These are phyloP conservation scores for Ophion obscuratus DNA, from an alignment of 2,888 invertebrate species.

Conservation along the genomic window DNA sequence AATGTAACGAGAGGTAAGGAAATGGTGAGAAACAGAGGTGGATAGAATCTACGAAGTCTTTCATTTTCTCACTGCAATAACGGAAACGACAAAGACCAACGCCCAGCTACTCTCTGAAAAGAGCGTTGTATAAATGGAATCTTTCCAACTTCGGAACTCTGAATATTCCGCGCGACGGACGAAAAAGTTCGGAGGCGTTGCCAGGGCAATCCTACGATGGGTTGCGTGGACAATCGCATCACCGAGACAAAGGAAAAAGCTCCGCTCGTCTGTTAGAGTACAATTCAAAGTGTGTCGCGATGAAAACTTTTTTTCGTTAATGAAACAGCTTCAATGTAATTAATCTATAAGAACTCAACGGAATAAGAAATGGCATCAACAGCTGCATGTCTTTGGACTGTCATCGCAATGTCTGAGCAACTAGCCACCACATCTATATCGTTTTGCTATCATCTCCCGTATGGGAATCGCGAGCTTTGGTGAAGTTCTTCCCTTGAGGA, in stretches of 20 bases:
- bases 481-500: not conserved
- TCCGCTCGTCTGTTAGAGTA: slow-evolving; percentile 5
- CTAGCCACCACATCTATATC: not conserved
- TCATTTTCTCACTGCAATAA: slow-evolving; percentile 44
- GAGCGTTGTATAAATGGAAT: slow-evolving; percentile 36
- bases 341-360: not conserved
- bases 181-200: slow-evolving; percentile 23
- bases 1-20: slow-evolving; percentile 3
- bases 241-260: not conserved
- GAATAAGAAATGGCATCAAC: not conserved
- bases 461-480: not conserved
- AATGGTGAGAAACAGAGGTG: slow-evolving; percentile 18
- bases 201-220: not conserved
- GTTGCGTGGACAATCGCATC: slow-evolving; percentile 13
- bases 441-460: not conserved
- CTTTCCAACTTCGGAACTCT: slow-evolving; percentile 17
- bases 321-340: not conserved
- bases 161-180: not conserved
- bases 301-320: slow-evolving; percentile 6
- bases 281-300: not conserved
- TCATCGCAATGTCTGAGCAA: not conserved
- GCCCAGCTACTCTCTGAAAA: slow-evolving; percentile 11
- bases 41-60: slow-evolving; percentile 16
- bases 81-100: slow-evolving; percentile 41
- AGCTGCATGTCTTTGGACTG: not conserved